Conservation (phyloP, 1,140 invertebrate genomes). For the Conus ventricosus region DNA sequence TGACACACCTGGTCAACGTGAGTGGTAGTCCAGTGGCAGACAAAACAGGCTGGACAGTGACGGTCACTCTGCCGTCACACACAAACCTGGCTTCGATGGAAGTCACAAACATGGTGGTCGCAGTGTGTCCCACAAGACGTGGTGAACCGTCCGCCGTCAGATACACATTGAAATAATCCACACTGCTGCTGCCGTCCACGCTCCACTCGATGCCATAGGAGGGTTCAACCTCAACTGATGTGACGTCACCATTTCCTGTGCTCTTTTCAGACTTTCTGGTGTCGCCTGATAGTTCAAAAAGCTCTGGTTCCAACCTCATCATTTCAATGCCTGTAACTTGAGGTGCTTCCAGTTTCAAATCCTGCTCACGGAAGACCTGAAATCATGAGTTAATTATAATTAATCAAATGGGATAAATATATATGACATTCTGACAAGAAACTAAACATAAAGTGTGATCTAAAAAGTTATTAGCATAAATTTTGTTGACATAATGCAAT, state of each 20-base stretch:
- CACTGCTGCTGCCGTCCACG: not conserved
- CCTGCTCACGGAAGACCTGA: constrained; percentile 27
- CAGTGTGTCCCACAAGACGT: constrained; percentile 9
- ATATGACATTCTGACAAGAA: no score
- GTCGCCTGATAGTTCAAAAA: not conserved
- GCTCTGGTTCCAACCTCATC: constrained; percentile 4
- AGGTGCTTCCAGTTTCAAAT: constrained; percentile 19
- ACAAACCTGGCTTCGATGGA: not conserved
- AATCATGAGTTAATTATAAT: not conserved
- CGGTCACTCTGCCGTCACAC: not conserved
- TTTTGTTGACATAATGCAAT: no score
- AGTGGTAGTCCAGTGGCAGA: constrained; percentile 7
- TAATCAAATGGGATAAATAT: not conserved
- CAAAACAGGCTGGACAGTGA: constrained; percentile 25
- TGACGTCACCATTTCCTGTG: not conserved
- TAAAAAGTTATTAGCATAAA: no score
- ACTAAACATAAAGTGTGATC: no score
- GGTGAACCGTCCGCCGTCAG: not conserved
- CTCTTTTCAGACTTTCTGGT: not conserved
- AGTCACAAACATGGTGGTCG: constrained; percentile 5
- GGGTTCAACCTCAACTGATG: not conserved
- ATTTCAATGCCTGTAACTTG: not conserved
- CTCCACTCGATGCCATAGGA: constrained; percentile 17
- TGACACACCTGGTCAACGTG: not conserved
- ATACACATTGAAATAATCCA: constrained; percentile 33